These are phyloP conservation scores for Brachionus koreanus DNA, from an alignment of 1,140 invertebrate genomes.

Conservation along the genomic window DNA sequence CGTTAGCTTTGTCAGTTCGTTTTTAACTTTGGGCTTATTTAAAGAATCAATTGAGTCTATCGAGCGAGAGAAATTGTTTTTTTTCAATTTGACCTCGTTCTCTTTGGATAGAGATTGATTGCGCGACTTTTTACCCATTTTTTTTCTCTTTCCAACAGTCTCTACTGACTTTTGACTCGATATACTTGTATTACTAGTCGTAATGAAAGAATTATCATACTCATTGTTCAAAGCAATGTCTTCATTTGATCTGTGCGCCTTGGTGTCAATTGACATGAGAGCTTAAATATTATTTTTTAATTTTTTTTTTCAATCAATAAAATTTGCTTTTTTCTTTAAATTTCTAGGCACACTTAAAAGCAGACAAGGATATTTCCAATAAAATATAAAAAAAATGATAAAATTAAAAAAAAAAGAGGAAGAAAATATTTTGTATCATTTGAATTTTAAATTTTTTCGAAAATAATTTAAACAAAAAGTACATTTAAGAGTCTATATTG, in stretches of 20 bases:
- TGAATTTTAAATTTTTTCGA: too few species aligned
- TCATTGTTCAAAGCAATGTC: not conserved
- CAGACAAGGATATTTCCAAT: too few species aligned
- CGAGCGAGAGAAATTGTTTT: constrained; percentile 7
- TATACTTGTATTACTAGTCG: not conserved
- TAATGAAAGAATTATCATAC: not conserved
- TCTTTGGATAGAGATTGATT: not conserved
- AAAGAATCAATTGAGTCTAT: constrained; percentile 41
- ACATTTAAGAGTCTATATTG: too few species aligned
- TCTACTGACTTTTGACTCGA: not conserved
- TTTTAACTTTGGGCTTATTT: not conserved
- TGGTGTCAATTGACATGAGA: not conserved
- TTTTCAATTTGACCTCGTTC: not conserved
- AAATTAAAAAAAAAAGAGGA: too few species aligned
- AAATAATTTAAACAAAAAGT: too few species aligned
- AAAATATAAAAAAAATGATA: too few species aligned
- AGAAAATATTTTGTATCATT: too few species aligned
- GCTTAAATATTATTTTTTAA: not conserved
- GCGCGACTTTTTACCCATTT: not conserved
- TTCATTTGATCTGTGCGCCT: not conserved
- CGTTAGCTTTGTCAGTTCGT: not conserved
- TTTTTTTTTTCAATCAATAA: too few species aligned
- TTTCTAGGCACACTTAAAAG: too few species aligned
- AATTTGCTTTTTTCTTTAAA: too few species aligned
- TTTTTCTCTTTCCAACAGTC: not conserved